A percentile compares a stretch with the other conserved stretches of the same genome.
Conservation (phyloP, 2,113 vertebrate genomes). For the Furnarius figulus region DNA sequence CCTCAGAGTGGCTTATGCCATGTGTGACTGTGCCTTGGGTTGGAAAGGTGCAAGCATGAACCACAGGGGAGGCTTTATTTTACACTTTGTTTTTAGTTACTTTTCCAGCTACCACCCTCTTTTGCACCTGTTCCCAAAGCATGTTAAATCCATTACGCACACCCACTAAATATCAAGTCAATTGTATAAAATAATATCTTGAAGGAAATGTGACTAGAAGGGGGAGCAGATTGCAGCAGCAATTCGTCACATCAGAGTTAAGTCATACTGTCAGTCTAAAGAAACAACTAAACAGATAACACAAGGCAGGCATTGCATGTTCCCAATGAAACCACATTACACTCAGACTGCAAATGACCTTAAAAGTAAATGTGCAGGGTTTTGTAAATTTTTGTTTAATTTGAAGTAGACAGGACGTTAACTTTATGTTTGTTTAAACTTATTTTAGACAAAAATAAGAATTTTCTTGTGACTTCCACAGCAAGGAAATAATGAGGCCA, state of each 20-base stretch:
- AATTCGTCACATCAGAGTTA: not conserved
- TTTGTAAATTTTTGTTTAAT: not conserved
- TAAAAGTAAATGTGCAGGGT: not conserved
- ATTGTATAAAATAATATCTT: not conserved
- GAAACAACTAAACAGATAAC: not conserved
- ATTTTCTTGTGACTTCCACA: not conserved
- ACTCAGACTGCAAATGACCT: not conserved
- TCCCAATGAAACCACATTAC: not conserved
- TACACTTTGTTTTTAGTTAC: not conserved
- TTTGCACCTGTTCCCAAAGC: conserved; percentile 33
- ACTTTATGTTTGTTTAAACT: not conserved
- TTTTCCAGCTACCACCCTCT: conserved; percentile 37
- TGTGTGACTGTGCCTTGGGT: not conserved
- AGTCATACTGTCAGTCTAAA: not conserved
- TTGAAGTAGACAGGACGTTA: not conserved
- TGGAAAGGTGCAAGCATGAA: not conserved
- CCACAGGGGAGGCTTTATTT: conserved; percentile 1
- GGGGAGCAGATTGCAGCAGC: not conserved
- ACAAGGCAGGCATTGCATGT: not conserved
- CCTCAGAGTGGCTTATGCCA: not conserved
- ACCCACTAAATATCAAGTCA: conserved; percentile 26
- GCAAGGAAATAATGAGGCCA: not conserved
- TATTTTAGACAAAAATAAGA: not conserved
- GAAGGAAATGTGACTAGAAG: not conserved
- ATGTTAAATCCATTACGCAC: not conserved